Evolutionary conservation across 2,888 invertebrate genomes (phyloP), one percentile per base, ranked within the genome.

Genomic region (Lithophane ornitopus): DNA sequence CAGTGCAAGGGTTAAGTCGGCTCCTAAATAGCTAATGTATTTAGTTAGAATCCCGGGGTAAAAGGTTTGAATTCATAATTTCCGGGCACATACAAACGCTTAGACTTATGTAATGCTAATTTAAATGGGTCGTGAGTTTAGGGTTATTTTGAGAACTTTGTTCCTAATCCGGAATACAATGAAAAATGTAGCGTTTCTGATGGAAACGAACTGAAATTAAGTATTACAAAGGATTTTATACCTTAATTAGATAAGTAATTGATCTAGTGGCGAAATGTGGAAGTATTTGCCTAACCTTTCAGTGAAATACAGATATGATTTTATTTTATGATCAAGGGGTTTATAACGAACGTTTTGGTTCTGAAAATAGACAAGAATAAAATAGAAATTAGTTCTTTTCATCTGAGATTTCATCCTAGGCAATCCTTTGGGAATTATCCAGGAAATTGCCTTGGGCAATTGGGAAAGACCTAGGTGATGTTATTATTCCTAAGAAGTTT

Each of bases 21-120:
- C 89, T 93, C 91, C 90, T 93, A 93, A 94, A 94, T 93, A 93
- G 91, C 90, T 94, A 92, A 94, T 93, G 93, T 93, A 91, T 93
- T 94, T 93, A 93, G 92, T 87, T 84, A 88, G 85, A 90, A 90
- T 88, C 87, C 91, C 86, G 88, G 88, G 87, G 89, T 88, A 90
- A 91, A 92, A 90, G 91, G 91, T 88, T 89, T 91, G 90, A 91
- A 93, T 93, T 91, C 91, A 92, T 93, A 92, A 93, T 91, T 87
- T 85, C 88, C 86, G 88, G 85, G 85, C 80, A 89, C 84, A 85
- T 87, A 76, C 78, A 78, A 70, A 73, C 76, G 81, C 78, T 85
- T 78, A 74, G 69, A 74, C 72, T 81, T 85, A 81, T 81, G 82
- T 83, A 81, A 85, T 85, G 82, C 76, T 89, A 89, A 89, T 90